phyloP scores from a whole-genome alignment of 1,140 invertebrate genomes.

The Drosophila ambigua region DNA sequence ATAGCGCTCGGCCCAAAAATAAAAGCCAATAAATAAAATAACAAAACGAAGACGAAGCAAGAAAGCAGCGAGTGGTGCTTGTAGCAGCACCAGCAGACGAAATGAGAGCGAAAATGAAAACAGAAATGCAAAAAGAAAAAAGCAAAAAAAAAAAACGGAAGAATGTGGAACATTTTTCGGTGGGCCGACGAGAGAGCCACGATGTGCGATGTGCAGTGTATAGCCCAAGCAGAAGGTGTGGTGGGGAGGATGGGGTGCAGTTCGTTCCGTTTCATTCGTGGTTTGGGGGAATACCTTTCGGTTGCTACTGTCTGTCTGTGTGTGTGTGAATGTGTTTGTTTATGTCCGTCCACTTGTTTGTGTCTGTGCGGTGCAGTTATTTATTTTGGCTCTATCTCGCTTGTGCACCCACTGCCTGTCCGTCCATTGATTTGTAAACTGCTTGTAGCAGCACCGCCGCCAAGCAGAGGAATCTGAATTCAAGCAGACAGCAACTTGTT shows the following conservation, averaged over 20 bases:
- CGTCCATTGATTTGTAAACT: slow-evolving; percentile 58
- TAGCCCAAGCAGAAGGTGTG: too few species aligned
- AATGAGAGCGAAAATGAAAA: slow-evolving; percentile 80
- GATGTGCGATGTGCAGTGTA: not conserved
- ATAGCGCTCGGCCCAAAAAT: slow-evolving; percentile 52
- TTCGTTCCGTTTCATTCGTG: slow-evolving; percentile 33
- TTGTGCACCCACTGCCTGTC: slow-evolving; percentile 1
- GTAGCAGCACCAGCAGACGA: slow-evolving; percentile 30
- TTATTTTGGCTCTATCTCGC: slow-evolving; percentile 65
- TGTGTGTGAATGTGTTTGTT: slow-evolving; percentile 18
- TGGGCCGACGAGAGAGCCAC: slow-evolving; percentile 34
- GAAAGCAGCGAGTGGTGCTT: slow-evolving; percentile 37
- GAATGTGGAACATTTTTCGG: slow-evolving; percentile 73
- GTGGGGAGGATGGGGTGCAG: slow-evolving; percentile 10
- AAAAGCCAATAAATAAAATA: slow-evolving; percentile 49
- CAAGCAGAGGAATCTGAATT: slow-evolving; percentile 21
- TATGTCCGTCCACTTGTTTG: not conserved
- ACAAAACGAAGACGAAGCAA: slow-evolving; percentile 15
- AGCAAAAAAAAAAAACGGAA: slow-evolving; percentile 48
- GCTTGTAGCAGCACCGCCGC: slow-evolving; percentile 38
- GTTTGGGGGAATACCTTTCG: slow-evolving; percentile 80
- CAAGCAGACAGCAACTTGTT: slow-evolving; percentile 58
- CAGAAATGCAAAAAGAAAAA: slow-evolving; percentile 57
- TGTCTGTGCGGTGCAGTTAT: slow-evolving; percentile 70
- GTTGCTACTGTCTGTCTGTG: slow-evolving; percentile 28